These are phyloP conservation scores for Cepphus grylle DNA, from an alignment of 2,113 vertebrate genomes.

Conservation along the genomic window DNA sequence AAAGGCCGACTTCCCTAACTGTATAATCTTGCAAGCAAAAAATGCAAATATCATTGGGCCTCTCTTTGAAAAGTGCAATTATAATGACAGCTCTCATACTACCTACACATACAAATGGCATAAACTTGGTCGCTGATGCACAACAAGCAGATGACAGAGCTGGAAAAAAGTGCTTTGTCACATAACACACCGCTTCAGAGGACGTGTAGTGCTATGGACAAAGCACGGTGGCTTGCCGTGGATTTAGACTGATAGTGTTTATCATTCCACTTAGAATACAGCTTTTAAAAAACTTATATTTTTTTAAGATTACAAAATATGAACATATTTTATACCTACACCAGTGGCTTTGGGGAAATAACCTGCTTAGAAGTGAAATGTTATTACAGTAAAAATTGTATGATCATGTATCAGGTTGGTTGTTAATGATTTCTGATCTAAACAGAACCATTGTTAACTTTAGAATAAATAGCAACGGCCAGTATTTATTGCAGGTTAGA, in stretches of 20 bases:
- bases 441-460: background rate
- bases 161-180: background rate
- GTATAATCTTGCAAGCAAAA: background rate
- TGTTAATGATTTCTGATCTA: background rate
- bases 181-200: background rate
- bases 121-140: background rate
- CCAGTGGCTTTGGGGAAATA: background rate
- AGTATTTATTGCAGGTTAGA: background rate
- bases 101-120: background rate
- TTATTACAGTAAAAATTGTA: background rate
- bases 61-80: background rate
- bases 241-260: background rate
- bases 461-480: background rate
- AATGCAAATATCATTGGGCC: background rate
- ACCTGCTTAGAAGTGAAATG: background rate
- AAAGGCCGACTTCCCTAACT: background rate
- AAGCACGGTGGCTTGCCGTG: rapidly evolving
- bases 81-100: background rate
- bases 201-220: background rate
- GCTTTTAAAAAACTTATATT: background rate
- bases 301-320: background rate
- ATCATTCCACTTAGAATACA: background rate
- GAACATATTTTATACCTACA: background rate
- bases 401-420: background rate
- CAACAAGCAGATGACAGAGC: background rate